These are phyloP conservation scores for Picus viridis DNA, from an alignment of 2,797 vertebrate species.

Conservation along the genomic window DNA sequence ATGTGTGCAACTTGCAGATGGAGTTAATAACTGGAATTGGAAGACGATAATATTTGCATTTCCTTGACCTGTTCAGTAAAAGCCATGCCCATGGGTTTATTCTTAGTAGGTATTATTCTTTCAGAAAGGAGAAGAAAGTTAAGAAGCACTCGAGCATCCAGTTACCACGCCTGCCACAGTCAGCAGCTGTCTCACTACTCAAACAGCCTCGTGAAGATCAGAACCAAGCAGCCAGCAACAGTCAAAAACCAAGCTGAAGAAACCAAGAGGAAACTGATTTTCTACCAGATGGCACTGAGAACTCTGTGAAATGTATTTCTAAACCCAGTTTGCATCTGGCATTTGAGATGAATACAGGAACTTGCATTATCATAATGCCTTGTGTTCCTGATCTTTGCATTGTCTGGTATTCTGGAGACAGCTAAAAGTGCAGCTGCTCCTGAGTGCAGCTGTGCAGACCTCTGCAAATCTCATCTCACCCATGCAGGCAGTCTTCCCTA, in stretches of 20 bases:
- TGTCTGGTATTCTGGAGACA: background rate
- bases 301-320: background rate
- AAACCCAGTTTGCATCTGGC: background rate
- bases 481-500: no score
- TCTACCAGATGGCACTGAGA: background rate
- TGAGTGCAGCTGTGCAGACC: background rate
- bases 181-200: background rate
- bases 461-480: background rate
- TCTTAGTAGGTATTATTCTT: background rate
- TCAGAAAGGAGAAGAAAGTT: background rate
- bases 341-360: background rate
- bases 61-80: background rate
- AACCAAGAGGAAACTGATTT: background rate
- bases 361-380: no score
- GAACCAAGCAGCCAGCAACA: background rate
- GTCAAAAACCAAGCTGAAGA: background rate
- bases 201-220: background rate
- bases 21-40: background rate
- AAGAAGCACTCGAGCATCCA: background rate
- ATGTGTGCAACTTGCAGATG: background rate
- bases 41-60: background rate
- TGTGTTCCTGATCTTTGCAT: background rate
- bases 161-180: background rate
- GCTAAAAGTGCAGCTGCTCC: accelerated
- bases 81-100: background rate